These are phyloP conservation scores for Eunapius fragilis DNA, from an alignment of 37 sponge, comb jelly and placozoan species.

Conservation along the genomic window DNA sequence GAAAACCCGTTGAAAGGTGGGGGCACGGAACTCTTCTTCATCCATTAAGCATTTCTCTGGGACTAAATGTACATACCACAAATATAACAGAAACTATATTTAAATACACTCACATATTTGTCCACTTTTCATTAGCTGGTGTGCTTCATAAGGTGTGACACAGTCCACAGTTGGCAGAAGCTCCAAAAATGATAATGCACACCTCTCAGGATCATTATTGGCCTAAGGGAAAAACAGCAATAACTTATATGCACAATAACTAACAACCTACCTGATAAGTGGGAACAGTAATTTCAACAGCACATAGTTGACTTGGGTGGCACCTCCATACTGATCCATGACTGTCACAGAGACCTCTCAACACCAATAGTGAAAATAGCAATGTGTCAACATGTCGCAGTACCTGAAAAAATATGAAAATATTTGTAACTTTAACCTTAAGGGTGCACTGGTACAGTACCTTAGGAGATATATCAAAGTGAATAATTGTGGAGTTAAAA, in stretches of 20 bases:
- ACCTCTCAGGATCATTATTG: background rate
- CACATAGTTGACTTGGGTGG: conserved; percentile 41
- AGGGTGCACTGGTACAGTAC: conserved; percentile 7
- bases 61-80: background rate
- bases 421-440: too few species aligned
- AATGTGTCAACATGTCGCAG: conserved; percentile 51
- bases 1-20: conserved; percentile 66
- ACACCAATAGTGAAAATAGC: conserved; percentile 59
- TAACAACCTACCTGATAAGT: background rate
- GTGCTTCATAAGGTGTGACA: conserved; percentile 4
- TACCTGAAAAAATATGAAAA: conserved; percentile 5
- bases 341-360: conserved; percentile 41
- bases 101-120: background rate
- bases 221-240: background rate
- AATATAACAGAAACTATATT: background rate
- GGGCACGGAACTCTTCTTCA: conserved; percentile 25
- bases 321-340: conserved; percentile 65
- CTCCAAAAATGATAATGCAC: conserved; percentile 22
- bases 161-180: conserved; percentile 42
- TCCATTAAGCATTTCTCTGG: conserved; percentile 31
- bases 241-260: background rate
- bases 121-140: background rate
- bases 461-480: conserved; percentile 66
- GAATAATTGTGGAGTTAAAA: conserved; percentile 24
- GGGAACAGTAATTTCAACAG: conserved; percentile 56